Conservation (phyloP, 1,140 invertebrate genomes). For the Galendromus occidentalis region DNA sequence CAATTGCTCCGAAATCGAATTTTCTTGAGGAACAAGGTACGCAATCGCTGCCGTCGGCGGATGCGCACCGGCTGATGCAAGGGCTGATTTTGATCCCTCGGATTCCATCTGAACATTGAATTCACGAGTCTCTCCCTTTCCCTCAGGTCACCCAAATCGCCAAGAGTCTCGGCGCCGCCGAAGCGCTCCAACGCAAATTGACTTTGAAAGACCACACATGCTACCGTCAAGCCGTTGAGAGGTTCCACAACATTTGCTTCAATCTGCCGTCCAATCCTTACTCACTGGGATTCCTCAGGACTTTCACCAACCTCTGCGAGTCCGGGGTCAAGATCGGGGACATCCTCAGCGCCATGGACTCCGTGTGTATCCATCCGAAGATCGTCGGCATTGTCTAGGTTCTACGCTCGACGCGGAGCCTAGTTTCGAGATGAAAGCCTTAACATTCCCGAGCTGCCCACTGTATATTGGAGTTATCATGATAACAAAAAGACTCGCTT, state of each 20-base stretch:
- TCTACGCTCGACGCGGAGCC: too few species aligned
- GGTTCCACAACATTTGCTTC: constrained; percentile 12
- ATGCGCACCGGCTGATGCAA: background rate
- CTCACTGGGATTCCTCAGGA: constrained; percentile 29
- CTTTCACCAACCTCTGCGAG: constrained; percentile 33
- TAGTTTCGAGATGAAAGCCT: too few species aligned
- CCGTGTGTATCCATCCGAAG: background rate
- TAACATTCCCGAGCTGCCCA: too few species aligned
- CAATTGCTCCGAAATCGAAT: background rate
- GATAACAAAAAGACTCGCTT: too few species aligned
- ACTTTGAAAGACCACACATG: background rate
- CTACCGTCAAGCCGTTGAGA: background rate
- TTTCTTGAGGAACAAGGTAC: constrained; percentile 15
- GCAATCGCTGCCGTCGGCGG: background rate
- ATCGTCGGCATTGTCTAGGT: background rate
- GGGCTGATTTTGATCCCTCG: background rate
- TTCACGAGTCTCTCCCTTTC: background rate
- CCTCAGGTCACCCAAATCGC: background rate
- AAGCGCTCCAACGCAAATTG: background rate
- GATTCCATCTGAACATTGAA: background rate
- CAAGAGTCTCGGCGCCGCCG: constrained; percentile 1
- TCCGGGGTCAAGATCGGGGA: constrained; percentile 7
- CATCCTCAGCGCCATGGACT: background rate
- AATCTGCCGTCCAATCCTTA: constrained; percentile 26
- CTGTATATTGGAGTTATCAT: too few species aligned